Conservation (phyloP, 2,888 invertebrate genomes). For the Drosophila acutilabella region DNA sequence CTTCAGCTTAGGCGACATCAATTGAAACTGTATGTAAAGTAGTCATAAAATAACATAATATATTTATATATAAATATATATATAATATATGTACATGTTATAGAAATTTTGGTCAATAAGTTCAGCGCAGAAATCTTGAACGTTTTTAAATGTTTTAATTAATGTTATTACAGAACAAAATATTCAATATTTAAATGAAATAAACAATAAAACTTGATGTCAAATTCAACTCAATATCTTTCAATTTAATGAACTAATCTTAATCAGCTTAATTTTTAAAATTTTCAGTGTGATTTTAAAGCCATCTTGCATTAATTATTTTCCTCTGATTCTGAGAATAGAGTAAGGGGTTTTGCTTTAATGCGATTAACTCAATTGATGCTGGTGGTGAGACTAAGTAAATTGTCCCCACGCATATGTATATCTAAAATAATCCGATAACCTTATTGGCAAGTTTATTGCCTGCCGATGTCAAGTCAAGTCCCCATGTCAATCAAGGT, state of each 20-base stretch:
- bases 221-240: slow-evolving; percentile 40
- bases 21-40: slow-evolving; percentile 44
- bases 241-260: background rate
- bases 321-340: background rate
- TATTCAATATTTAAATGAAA: slow-evolving; percentile 64
- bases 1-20: slow-evolving; percentile 32
- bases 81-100: slow-evolving; percentile 20
- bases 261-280: slow-evolving; percentile 19
- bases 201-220: slow-evolving; percentile 70
- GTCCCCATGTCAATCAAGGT: slow-evolving; percentile 57
- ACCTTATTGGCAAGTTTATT: slow-evolving; percentile 52
- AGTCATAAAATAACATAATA: slow-evolving; percentile 21
- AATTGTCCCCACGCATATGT: background rate
- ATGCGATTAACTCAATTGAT: slow-evolving; percentile 71
- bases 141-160: slow-evolving; percentile 75
- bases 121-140: slow-evolving; percentile 41
- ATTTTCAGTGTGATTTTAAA: background rate
- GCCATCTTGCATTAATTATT: background rate
- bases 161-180: slow-evolving; percentile 60
- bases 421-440: slow-evolving; percentile 56
- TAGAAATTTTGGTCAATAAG: slow-evolving; percentile 41
- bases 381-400: slow-evolving; percentile 16
- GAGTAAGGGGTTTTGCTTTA: slow-evolving; percentile 41
- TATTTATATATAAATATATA: slow-evolving; percentile 13
- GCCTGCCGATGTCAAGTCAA: slow-evolving; percentile 45